phyloP scores from a whole-genome alignment of 2,888 invertebrate genomes.

The Eueremaeus valkanovi region DNA sequence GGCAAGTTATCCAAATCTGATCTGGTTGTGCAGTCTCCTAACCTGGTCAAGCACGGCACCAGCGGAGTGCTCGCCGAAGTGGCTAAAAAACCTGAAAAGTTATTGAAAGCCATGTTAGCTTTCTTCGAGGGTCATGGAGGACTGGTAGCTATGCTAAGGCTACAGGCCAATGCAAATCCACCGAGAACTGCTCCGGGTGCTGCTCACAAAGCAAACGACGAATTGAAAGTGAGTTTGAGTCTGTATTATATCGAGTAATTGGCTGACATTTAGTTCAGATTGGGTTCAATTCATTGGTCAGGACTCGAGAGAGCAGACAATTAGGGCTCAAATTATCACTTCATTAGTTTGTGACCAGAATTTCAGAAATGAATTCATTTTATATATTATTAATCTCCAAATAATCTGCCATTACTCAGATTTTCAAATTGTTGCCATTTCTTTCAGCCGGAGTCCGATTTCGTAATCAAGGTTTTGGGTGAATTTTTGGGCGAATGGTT shows the following conservation, averaged over 20 bases:
- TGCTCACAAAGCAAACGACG: neutral
- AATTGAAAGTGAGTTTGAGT: neutral
- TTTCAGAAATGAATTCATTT: no score
- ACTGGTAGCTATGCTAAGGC: neutral
- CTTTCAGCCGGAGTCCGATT: neutral
- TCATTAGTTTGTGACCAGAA: no score
- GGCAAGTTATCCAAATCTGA: neutral
- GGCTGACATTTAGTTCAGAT: no score
- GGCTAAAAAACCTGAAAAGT: neutral
- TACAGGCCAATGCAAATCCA: neutral
- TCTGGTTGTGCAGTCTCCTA: neutral
- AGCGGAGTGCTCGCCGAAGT: neutral
- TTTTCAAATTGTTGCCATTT: neutral
- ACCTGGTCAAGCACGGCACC: neutral
- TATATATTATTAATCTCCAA: no score
- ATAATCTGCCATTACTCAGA: no score
- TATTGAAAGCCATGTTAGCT: neutral
- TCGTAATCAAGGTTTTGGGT: neutral
- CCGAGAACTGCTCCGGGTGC: neutral
- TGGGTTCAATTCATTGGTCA: no score
- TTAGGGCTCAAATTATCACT: no score
- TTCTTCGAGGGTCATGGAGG: conserved; percentile 4
- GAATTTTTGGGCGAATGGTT: neutral
- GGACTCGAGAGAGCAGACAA: no score
- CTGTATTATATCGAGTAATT: no score